phyloP scores from a whole-genome alignment of 2,113 vertebrate species.

The Alethe diademata region DNA sequence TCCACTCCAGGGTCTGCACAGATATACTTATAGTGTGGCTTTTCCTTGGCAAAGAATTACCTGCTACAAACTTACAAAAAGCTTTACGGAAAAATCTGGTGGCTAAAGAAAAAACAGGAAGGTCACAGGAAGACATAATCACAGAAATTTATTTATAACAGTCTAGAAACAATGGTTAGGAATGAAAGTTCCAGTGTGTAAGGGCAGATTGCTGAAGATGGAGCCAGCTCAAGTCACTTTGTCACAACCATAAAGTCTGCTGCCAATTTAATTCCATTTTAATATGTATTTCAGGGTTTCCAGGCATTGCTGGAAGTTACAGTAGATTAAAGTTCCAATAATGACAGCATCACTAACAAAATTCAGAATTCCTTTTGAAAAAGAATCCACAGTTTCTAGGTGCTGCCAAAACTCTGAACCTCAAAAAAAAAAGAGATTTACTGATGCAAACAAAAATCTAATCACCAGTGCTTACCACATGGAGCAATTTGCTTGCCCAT shows the following conservation, averaged over 20 bases:
- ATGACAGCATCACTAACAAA: not conserved
- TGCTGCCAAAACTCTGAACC: not conserved
- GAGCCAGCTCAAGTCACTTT: slow-evolving; percentile 26
- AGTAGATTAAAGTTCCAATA: not conserved
- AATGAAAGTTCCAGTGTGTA: not conserved
- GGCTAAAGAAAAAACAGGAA: slow-evolving; percentile 31
- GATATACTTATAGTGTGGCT: not conserved
- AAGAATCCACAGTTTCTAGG: not conserved
- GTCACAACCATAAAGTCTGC: not conserved
- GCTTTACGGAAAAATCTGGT: not conserved
- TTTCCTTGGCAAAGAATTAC: not conserved
- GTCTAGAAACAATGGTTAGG: slow-evolving; percentile 40
- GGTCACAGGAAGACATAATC: slow-evolving; percentile 12
- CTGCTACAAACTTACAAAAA: not conserved
- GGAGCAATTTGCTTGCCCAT: not conserved
- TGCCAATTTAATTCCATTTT: slow-evolving; percentile 6
- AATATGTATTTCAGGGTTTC: not conserved
- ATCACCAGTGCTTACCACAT: not conserved
- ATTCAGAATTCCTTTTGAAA: not conserved
- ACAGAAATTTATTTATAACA: slow-evolving; percentile 43
- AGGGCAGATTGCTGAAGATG: slow-evolving; percentile 26
- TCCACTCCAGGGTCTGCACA: not conserved
- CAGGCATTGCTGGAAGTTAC: not conserved
- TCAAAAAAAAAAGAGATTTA: not conserved
- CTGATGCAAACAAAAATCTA: not conserved